Evolutionary conservation across 1,140 invertebrate species (phyloP).

Genomic region (Gryon sp.): DNA sequence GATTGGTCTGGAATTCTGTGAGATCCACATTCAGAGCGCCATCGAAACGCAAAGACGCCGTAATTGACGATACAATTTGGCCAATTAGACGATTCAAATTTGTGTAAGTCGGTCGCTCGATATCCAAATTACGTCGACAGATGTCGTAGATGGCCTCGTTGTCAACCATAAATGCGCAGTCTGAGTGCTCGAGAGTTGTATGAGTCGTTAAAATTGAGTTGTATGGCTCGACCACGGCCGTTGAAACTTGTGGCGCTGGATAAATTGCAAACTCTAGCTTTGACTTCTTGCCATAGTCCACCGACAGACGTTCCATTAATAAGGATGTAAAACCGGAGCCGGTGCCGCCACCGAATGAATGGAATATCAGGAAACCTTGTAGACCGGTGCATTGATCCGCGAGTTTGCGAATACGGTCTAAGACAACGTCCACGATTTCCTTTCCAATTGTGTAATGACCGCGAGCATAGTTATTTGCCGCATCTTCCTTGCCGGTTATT

Average conservation of each 20-base stretch:
- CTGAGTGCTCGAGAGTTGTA: conserved; percentile 85
- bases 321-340: conserved; percentile 86
- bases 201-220: conserved; percentile 81
- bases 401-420: conserved; percentile 81
- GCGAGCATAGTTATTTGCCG: no score
- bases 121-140: conserved; percentile 82
- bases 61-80: conserved; percentile 83
- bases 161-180: conserved; percentile 85
- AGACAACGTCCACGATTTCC: conserved; percentile 83
- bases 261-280: conserved; percentile 86
- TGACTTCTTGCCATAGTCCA: conserved; percentile 85
- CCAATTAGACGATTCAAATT: conserved; percentile 84
- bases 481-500: no score
- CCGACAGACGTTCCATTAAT: conserved; percentile 84
- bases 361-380: conserved; percentile 86
- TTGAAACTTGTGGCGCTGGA: conserved; percentile 87
- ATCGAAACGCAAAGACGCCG: conserved; percentile 81
- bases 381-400: conserved; percentile 82
- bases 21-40: conserved; percentile 69
- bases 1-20: conserved; percentile 85
- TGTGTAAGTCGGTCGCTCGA: conserved; percentile 84
- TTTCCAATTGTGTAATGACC: conserved; percentile 85
- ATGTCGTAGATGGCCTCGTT: no score
- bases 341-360: conserved; percentile 87
- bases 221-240: conserved; percentile 87